Evolutionary conservation across 2,888 invertebrate species (phyloP).

Genomic region (Ectobius pallidus): DNA sequence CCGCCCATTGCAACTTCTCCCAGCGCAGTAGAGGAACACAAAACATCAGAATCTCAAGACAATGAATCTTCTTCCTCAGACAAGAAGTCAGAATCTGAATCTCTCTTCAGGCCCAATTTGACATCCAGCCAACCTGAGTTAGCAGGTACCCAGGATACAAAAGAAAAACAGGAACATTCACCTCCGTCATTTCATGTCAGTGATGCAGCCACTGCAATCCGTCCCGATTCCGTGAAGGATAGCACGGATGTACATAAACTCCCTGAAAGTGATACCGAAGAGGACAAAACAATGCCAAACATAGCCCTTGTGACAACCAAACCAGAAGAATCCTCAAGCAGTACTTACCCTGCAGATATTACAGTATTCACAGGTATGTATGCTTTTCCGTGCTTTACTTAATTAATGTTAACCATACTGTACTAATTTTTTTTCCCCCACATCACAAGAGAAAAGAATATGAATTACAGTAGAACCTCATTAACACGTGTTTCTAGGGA

Average conservation of each 20-base stretch:
- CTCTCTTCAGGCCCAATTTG: conserved; percentile 25
- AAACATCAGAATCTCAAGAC: not conserved
- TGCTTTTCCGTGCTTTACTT: not conserved
- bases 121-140: conserved; percentile 18
- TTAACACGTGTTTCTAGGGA: too few relatives aligned
- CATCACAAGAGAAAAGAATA: too few relatives aligned
- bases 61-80: conserved; percentile 40
- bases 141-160: too few relatives aligned
- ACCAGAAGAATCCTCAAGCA: conserved; percentile 15
- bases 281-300: conserved; percentile 20
- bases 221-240: conserved; percentile 29
- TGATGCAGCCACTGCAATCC: conserved; percentile 22
- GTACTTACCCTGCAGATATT: conserved; percentile 26
- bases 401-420: too few relatives aligned
- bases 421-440: too few relatives aligned
- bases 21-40: conserved; percentile 4
- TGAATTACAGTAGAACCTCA: too few relatives aligned
- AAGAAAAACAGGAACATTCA: conserved; percentile 28
- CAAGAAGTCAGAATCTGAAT: not conserved
- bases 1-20: conserved; percentile 57
- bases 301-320: conserved; percentile 23
- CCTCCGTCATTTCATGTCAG: conserved; percentile 4
- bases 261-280: not conserved
- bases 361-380: conserved; percentile 33
- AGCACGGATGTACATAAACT: not conserved